Evolutionary conservation across 2,888 invertebrate genomes (phyloP).

Genomic region (Zele albiditarsus): DNA sequence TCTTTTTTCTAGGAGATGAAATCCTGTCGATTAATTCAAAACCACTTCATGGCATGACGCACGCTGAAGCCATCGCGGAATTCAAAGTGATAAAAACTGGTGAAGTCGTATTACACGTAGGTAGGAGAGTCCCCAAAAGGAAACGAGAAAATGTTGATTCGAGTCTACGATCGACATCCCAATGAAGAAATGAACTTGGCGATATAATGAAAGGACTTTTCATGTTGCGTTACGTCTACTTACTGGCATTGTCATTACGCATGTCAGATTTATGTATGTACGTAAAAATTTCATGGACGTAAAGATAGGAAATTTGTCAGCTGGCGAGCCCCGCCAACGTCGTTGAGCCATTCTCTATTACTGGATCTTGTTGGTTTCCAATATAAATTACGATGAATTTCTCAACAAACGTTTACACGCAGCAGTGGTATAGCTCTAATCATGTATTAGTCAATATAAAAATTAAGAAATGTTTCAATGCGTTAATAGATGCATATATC

Average conservation of each 20-base stretch:
- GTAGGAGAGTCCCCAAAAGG: slow-evolving; percentile 73
- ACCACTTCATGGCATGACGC: slow-evolving; percentile 83
- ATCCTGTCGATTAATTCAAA: slow-evolving; percentile 87
- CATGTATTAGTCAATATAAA: neutral
- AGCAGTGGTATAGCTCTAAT: neutral
- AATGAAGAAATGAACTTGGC: slow-evolving; percentile 34
- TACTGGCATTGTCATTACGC: neutral
- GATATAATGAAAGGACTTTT: slow-evolving; percentile 2
- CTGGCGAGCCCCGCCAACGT: too few relatives aligned
- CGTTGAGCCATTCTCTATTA: too few relatives aligned
- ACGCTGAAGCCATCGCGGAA: slow-evolving; percentile 85
- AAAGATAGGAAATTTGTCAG: too few relatives aligned
- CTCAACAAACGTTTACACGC: neutral
- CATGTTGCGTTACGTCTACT: neutral
- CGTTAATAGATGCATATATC: neutral
- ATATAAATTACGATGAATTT: too few relatives aligned
- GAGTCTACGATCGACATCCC: slow-evolving; percentile 45
- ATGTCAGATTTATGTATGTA: neutral
- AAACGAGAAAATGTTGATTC: slow-evolving; percentile 61
- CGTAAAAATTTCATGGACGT: neutral
- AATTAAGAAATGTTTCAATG: neutral
- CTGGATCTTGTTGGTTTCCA: too few relatives aligned
- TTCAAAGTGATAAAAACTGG: slow-evolving; percentile 87
- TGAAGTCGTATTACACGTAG: slow-evolving; percentile 82
- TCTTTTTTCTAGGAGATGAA: slow-evolving; percentile 82